A percentile compares a stretch with the other conserved stretches of the same genome.
Conservation (phyloP, 1,140 invertebrate species). For the Radopholus similis region DNA sequence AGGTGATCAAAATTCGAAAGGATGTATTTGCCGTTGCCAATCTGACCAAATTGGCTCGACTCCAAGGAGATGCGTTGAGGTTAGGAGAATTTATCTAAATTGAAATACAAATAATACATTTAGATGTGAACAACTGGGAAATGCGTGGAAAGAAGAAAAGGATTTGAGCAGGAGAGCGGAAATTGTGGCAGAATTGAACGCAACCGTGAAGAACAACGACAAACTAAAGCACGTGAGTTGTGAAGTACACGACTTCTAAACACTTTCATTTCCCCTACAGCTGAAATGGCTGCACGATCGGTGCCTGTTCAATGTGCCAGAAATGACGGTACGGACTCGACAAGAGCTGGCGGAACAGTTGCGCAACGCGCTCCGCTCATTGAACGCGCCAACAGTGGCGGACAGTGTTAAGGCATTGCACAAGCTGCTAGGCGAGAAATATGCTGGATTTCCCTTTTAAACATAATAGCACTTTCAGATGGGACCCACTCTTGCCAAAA, state of each 20-base stretch:
- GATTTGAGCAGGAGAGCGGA: constrained; percentile 38
- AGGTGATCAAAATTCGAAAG: constrained; percentile 6
- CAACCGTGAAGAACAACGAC: constrained; percentile 35
- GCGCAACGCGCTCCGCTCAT: constrained; percentile 27
- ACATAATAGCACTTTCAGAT: constrained; percentile 4
- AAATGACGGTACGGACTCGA: constrained; percentile 30
- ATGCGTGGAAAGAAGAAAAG: constrained; percentile 31
- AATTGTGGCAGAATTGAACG: constrained; percentile 32
- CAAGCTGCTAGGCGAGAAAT: not conserved
- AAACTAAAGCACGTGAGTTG: constrained; percentile 27
- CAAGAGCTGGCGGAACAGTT: constrained; percentile 35
- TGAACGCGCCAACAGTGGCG: constrained; percentile 9
- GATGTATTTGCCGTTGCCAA: constrained; percentile 28
- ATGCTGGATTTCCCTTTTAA: not conserved
- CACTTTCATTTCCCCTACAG: not conserved
- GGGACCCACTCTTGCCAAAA: constrained; percentile 34
- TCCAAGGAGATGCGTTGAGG: constrained; percentile 36
- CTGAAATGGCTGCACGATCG: constrained; percentile 40
- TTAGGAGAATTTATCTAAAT: constrained; percentile 10
- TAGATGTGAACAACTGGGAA: constrained; percentile 47
- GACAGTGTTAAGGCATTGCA: constrained; percentile 19
- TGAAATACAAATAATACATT: constrained; percentile 1
- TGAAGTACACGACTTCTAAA: not conserved
- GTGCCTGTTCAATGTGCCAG: constrained; percentile 34
- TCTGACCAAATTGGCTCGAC: constrained; percentile 29